Base-by-base conservation (phyloP, 2,888 invertebrate species). In the Suillia variegata region DNA sequence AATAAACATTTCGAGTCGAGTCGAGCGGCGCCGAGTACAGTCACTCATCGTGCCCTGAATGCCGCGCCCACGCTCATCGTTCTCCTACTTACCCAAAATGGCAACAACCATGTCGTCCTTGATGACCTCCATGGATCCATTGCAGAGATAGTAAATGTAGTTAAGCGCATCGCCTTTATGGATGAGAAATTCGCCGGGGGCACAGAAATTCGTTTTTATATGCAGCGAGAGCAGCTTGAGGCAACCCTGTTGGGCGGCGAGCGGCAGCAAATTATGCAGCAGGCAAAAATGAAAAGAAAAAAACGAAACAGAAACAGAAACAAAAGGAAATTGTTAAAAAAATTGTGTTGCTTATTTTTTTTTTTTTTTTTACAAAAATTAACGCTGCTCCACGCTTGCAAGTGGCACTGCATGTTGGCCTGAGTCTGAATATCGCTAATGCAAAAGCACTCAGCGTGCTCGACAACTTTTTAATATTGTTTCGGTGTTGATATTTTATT, bases 91-190 rank as follows among this genome's bases (percentile, higher is more conserved):
- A 96, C 97, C 97, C 68, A 97, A 85, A 74, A 98, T 97, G 60
- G 97, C 97, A 18, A 97, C 96, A 55, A 97, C 97, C 94, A 96
- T 96, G 65, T 91, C 92, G 75, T 95, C 92, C 81, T 96, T 96
- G 74, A 97, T 92, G 48, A 97, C 96, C 83, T 97, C 97, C 96
- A 97, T 96, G 24, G 96, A 96, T 5, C 97, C 97, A 78, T 96
- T 96, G 84, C 95, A 96, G 67, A 97, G 89, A 82, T 96, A 96
- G 83, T 96, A 96, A 73, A 97, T 93, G 79, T 94, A 94, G 62
- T 92, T 91, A 24, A 97, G 87, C 5, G 96, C 96, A 76, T 97
- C 97, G 42, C 96, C 96, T 84, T 92, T 93, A 83, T 96, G 96
- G 47, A 96, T 91, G 50, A 97, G 87, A 80, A 91, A 96, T 80